Base-by-base conservation (phyloP, 2,888 invertebrate genomes). In the Meghimatium bilineatum region DNA sequence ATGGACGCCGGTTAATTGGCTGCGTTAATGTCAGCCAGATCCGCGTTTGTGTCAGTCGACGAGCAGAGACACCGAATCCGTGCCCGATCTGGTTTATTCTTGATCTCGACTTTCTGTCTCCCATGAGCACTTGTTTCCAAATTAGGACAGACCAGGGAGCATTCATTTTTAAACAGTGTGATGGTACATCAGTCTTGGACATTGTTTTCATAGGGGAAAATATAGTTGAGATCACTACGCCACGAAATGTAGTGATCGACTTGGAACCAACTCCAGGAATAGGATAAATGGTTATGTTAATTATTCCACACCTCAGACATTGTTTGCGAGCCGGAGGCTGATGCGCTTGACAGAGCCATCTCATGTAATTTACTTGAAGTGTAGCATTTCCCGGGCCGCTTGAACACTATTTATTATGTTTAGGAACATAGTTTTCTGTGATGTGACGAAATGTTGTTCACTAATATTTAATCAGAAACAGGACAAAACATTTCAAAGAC, bases 1-100 rank as follows among this genome's bases (percentile, higher is more conserved):
- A 72, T 69, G 49, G 74, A 66, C 52, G 75, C 52, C n/a, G n/a
- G 79, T 56, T 84, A 84, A 84, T 84, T 84, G 84, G 80, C 56
- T 14, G 44, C n/a, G 75, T 66, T 72, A 72, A 84, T 75, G 84
- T 84, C 84, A 75, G 67, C 26, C 66, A 36, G 49, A 75, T 80
- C n/a, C 74, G 49, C 49, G 80, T 79, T 72, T 83, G 79, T 49
- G 71, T 60, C 72, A 69, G 36, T 60, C 69, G 72, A 26, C 83
- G 49, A 66, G 32, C 52, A 34, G 60, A 32, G 56, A 63, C 34
- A 52, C 71, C 26, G 67, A 79, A 79, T 83, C 79, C 71, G 32
- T 74, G 83, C 77, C 83, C n/a, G 38, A 38, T 72, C 66, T 72
- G 23, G 78, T 83, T 78, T 44, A 29, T 38, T 12, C 32, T 17